Evolutionary conservation across 2,797 vertebrate species (phyloP).

Genomic region (Mallotus villosus): DNA sequence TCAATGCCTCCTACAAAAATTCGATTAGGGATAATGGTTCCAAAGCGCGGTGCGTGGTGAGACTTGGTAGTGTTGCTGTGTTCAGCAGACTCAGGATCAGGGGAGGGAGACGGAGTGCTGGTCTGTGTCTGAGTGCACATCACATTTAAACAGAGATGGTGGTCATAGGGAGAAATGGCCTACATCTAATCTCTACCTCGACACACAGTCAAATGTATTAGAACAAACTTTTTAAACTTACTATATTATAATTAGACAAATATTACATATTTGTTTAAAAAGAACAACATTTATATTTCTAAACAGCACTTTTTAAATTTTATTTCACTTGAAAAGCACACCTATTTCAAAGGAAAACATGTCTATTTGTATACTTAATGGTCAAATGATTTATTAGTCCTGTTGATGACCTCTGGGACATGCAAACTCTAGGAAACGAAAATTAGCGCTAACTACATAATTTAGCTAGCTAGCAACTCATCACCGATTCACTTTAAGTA

Average conservation of each 20-base stretch:
- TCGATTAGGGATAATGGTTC: constrained; percentile 82
- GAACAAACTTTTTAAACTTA: not conserved
- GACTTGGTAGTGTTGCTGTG: constrained; percentile 38
- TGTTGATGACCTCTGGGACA: not conserved
- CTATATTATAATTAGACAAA: too few species aligned
- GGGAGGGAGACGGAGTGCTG: constrained; percentile 69
- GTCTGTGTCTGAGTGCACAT: constrained; percentile 67
- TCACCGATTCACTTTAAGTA: too few species aligned
- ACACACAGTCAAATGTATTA: not conserved
- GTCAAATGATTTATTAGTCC: not conserved
- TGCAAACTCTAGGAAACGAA: not conserved
- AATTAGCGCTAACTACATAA: not conserved
- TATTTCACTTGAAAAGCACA: not conserved
- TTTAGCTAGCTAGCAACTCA: too few species aligned
- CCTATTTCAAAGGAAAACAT: not conserved
- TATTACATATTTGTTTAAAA: too few species aligned
- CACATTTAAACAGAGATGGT: not conserved
- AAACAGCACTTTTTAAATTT: not conserved
- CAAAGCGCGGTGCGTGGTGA: constrained; percentile 57
- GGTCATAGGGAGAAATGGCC: not conserved
- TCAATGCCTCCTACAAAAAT: constrained; percentile 87
- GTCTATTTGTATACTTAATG: not conserved
- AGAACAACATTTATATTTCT: too few species aligned
- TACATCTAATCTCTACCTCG: not conserved
- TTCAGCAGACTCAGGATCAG: constrained; percentile 60